These are phyloP conservation scores for Enteromius radiatus DNA, from an alignment of 2,797 vertebrate species.

Conservation along the genomic window DNA sequence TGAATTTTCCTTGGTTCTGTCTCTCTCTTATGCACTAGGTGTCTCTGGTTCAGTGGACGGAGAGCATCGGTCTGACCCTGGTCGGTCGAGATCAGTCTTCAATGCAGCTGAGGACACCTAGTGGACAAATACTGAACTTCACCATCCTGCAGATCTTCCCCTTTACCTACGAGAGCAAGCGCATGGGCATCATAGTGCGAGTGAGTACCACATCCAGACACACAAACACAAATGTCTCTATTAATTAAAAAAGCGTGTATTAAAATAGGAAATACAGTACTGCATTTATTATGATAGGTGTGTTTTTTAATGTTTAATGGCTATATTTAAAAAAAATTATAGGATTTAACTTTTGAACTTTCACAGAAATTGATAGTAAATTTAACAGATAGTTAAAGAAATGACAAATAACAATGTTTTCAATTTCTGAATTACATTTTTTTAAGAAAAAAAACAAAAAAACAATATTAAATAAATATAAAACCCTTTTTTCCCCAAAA, in stretches of 20 bases:
- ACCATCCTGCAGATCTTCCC: slow-evolving; percentile 98
- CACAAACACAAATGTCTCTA: too few species aligned
- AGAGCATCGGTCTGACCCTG: slow-evolving; percentile 93
- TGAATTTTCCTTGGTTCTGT: neutral
- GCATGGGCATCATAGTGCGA: slow-evolving; percentile 96
- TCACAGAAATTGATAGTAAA: neutral
- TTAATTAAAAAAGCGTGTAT: neutral
- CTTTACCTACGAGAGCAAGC: slow-evolving; percentile 98
- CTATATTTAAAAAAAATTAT: neutral
- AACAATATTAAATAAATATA: too few species aligned
- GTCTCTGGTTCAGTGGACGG: slow-evolving; percentile 98
- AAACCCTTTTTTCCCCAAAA: too few species aligned
- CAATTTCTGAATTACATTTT: too few species aligned
- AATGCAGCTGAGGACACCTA: slow-evolving; percentile 98
- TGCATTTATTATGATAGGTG: neutral
- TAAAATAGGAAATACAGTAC: neutral
- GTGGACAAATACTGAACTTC: slow-evolving; percentile 97
- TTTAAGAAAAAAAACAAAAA: too few species aligned
- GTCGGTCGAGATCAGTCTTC: slow-evolving; percentile 96
- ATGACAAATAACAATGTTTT: neutral
- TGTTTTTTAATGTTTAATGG: neutral
- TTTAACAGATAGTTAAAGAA: neutral
- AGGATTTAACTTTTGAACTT: neutral
- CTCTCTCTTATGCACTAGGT: slow-evolving; percentile 78
- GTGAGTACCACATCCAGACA: slow-evolving; percentile 73